Evolutionary conservation across 2,888 invertebrate genomes (phyloP), one percentile per base, ranked within the genome.

Genomic region (Microplitis manilae): DNA sequence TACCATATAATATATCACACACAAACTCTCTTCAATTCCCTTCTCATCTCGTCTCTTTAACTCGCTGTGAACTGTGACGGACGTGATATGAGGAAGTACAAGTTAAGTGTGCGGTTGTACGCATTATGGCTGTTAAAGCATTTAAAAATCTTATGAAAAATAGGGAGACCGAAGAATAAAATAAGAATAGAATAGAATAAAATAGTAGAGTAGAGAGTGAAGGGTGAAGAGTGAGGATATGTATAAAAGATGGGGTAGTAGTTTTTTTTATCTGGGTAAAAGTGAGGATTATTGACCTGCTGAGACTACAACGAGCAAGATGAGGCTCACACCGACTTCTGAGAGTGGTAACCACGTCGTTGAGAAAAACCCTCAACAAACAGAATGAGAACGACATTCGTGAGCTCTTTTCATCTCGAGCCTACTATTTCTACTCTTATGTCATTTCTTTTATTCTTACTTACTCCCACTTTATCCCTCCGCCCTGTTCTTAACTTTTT

Each of bases 271-370:
- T 17, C 62, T 5, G 62, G 62, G 20, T 13, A 62, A 62, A 62
- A 62, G 62, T 62, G 20, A 62, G 62, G 62, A 15, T 62, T 62
- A 62, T 62, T 62, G 62, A 62, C 62, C 62, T 62, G 62, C 6
- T 62, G 62, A 62, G 20, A 62, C 62, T 50, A 50, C 50, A 50
- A 50, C 13, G 50, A 50, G 50, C 50, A 50, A 5, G 30, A 30
- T 30, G 59, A 59, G 4, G 15, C 62, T 62, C 62, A 8, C 62
- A 20, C 8, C 62, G 7, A 62, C 15, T 17, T 62, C 62, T 17
- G 13, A 15, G 62, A 20, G 17, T 17, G 6, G 62, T 62, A 62
- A 62, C 62, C 62, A 62, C 17, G 7, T 62, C 2, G 62, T 62
- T 20, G n/a, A 62, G 62, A 62, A 20, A 62, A 62, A 62, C 62